A percentile compares a stretch with the other conserved stretches of the same genome.
phyloP scores from a whole-genome alignment of 2,797 vertebrate genomes.

The Lithobates pipiens region DNA sequence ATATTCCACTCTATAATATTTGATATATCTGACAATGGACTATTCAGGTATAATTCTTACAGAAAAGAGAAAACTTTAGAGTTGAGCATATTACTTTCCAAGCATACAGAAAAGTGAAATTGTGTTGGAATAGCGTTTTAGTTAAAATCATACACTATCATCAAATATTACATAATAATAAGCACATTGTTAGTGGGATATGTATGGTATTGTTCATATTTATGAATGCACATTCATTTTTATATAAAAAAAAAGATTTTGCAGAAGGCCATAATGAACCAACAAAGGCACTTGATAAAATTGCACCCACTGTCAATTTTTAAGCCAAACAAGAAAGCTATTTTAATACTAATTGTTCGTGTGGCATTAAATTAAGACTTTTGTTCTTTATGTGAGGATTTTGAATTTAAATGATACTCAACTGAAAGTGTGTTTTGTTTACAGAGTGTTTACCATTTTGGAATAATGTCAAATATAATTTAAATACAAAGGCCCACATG shows the following conservation, averaged over 20 bases:
- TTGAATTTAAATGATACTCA: slow-evolving; percentile 42
- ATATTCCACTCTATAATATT: too few species aligned
- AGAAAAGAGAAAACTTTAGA: too few species aligned
- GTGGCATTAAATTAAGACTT: slow-evolving; percentile 48
- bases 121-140: neutral
- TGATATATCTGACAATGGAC: too few species aligned
- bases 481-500: slow-evolving; percentile 45
- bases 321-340: slow-evolving; percentile 14
- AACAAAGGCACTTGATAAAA: slow-evolving; percentile 50
- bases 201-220: slow-evolving; percentile 18
- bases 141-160: neutral
- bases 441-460: slow-evolving; percentile 52
- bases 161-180: neutral
- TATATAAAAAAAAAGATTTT: slow-evolving; percentile 11
- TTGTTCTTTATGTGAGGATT: slow-evolving; percentile 52
- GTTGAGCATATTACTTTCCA: neutral
- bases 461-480: slow-evolving; percentile 56
- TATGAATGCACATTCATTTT: slow-evolving; percentile 36
- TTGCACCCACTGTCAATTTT: slow-evolving; percentile 52
- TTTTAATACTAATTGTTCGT: slow-evolving; percentile 57
- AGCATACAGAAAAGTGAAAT: neutral
- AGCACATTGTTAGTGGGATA: slow-evolving; percentile 1
- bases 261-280: slow-evolving; percentile 32
- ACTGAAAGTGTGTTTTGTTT: slow-evolving; percentile 57
- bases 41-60: too few species aligned